Base-by-base conservation (phyloP, 2,113 vertebrate species). In the Suricata suricatta region DNA sequence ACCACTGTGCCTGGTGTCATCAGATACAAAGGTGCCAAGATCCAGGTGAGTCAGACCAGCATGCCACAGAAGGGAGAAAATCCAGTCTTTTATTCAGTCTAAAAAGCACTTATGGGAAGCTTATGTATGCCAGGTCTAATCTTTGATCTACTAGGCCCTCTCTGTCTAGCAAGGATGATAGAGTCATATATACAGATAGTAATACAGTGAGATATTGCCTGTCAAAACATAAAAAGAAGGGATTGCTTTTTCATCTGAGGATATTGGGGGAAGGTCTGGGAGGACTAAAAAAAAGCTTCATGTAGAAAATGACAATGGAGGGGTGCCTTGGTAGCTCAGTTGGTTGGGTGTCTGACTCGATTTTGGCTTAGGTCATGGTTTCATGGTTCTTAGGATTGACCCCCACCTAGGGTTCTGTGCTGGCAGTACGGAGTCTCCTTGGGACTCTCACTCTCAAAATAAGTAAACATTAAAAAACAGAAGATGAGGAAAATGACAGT, bases 21-120 rank as follows among this genome's bases (percentile, higher is more conserved):
- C 98, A 99, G 99, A 91, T 99, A 99, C 98, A 99, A 99, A 98
- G 99, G 99, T 90, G 99, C 99, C 97, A 99, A 99, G 98, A 99
- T 99, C 95, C 99, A 99, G 99, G 99, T 99, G 98, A 95, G 94
- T 81, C 41, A 71, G 74, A n/a, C 47, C 81, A 82, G 47, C 0
- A 82, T 35, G 27, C 41, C 57, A 74, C 50, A 33, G 31, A 91
- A 16, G 33, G 50, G 57, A 90, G 57, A 71, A 76, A 71, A 82
- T 76, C 8, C n/a, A 4, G 83, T 50, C n/a, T 81, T 84, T 31
- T 2, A 19, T 74, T 95, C 4, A 66, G 63, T 90, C 88, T 54
- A 33, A 66, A 80, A 77, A 91, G 52, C 19, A 35, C 21, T 92
- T 68, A 84, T 12, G 79, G 52, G 50, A 54, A 88, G 16, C 16